Conservation (phyloP, 2,113 vertebrate genomes). For the Carettochelys insculpta region DNA sequence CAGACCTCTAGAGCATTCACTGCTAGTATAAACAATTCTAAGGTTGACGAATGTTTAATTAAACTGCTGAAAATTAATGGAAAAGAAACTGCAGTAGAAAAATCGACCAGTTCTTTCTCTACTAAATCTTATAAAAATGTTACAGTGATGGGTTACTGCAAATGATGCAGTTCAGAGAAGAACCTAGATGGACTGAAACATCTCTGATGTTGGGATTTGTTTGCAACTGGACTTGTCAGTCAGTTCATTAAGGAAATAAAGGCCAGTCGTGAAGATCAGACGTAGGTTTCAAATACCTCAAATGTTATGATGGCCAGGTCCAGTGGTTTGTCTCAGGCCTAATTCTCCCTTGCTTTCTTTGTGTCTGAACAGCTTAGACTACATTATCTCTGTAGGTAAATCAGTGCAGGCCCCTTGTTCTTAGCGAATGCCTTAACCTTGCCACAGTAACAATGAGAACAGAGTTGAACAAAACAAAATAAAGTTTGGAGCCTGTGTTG, state of each 20-base stretch:
- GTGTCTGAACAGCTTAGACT: neutral
- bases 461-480: neutral
- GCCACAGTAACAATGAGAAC: neutral
- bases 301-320: neutral
- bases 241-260: neutral
- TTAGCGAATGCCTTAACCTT: neutral
- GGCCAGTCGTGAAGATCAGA: neutral
- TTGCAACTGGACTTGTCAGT: neutral
- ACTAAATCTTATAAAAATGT: neutral
- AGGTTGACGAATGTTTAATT: slow-evolving; percentile 11
- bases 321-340: neutral
- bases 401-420: neutral
- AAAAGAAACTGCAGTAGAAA: slow-evolving; percentile 38
- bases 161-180: neutral
- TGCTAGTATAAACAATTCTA: slow-evolving; percentile 57
- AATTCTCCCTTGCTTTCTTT: neutral
- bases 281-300: neutral
- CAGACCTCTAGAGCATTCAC: slow-evolving; percentile 29
- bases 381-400: neutral
- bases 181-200: neutral
- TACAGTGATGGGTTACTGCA: neutral
- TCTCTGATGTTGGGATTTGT: neutral
- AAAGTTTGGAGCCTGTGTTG: neutral
- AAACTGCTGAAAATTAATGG: slow-evolving; percentile 41
- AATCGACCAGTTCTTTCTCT: slow-evolving; percentile 11